phyloP scores from a whole-genome alignment of 1,140 invertebrate genomes.

The Trichoplusia ni region DNA sequence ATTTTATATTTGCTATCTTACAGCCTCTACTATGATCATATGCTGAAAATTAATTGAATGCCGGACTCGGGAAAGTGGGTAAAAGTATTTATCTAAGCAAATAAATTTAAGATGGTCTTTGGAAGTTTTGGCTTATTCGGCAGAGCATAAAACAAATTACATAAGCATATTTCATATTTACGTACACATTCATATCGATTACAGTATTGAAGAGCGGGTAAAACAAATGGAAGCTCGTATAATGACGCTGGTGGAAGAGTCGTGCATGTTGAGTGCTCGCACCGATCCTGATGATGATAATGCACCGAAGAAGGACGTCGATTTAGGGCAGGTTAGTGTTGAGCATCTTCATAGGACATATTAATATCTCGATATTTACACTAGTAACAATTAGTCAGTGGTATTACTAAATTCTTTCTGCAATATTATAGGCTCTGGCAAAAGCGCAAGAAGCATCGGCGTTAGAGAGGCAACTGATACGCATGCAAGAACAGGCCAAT shows the following conservation, averaged over 20 bases:
- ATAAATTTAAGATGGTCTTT: no score
- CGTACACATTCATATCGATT: background rate
- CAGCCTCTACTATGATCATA: no score
- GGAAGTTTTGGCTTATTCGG: no score
- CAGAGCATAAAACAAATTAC: no score
- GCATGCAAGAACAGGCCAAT: slow-evolving; percentile 94
- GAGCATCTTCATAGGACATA: background rate
- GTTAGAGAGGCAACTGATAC: slow-evolving; percentile 94
- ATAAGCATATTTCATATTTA: no score
- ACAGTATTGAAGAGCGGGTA: slow-evolving; percentile 89
- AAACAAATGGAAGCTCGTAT: slow-evolving; percentile 88
- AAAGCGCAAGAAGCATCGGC: slow-evolving; percentile 98
- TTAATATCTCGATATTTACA: no score
- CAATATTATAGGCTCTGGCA: slow-evolving; percentile 85
- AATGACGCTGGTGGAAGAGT: slow-evolving; percentile 89
- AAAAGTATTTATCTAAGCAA: no score
- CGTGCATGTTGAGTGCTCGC: slow-evolving; percentile 81
- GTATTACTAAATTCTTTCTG: background rate
- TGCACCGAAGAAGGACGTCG: slow-evolving; percentile 54
- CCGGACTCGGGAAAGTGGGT: no score
- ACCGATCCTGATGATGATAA: slow-evolving; percentile 58
- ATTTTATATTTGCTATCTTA: no score
- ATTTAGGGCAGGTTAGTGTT: slow-evolving; percentile 57
- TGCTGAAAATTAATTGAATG: no score
- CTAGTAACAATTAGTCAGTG: no score